Evolutionary conservation across 2,797 vertebrate species (phyloP).

Genomic region (Aphelocoma californica): DNA sequence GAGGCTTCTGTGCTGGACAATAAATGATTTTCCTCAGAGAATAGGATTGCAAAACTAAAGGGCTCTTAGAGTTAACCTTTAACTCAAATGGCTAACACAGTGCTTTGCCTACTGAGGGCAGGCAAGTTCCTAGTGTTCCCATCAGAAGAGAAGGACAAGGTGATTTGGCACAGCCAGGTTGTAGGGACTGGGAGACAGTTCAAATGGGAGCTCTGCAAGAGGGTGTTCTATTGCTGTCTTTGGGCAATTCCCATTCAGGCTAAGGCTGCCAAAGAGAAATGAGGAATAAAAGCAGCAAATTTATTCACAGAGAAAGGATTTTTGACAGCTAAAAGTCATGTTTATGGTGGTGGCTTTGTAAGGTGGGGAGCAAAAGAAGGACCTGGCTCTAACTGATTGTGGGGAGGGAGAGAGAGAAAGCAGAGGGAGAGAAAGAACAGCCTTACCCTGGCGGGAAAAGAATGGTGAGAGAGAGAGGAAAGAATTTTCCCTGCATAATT

Average conservation of each 20-base stretch:
- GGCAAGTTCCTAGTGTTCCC: neutral
- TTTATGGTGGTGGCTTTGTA: neutral
- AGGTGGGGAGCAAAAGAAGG: neutral
- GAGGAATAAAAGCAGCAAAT: neutral
- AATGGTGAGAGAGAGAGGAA: neutral
- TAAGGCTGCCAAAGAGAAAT: neutral
- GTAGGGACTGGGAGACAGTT: neutral
- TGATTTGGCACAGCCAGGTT: neutral
- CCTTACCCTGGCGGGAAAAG: neutral
- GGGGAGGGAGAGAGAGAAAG: neutral
- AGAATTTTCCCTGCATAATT: neutral
- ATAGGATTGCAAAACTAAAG: neutral
- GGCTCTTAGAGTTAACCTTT: conserved; percentile 34
- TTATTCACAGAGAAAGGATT: neutral
- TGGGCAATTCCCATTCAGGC: neutral
- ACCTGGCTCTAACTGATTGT: neutral
- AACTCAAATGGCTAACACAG: neutral
- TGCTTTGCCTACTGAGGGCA: neutral
- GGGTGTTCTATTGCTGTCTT: neutral
- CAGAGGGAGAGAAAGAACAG: neutral
- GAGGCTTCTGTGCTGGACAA: neutral
- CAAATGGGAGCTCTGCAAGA: neutral
- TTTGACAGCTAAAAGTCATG: neutral
- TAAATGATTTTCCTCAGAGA: neutral
- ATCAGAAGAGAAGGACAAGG: neutral